These are phyloP conservation scores for Geotrupes spiniger DNA, from an alignment of 2,888 invertebrate genomes.

Conservation along the genomic window DNA sequence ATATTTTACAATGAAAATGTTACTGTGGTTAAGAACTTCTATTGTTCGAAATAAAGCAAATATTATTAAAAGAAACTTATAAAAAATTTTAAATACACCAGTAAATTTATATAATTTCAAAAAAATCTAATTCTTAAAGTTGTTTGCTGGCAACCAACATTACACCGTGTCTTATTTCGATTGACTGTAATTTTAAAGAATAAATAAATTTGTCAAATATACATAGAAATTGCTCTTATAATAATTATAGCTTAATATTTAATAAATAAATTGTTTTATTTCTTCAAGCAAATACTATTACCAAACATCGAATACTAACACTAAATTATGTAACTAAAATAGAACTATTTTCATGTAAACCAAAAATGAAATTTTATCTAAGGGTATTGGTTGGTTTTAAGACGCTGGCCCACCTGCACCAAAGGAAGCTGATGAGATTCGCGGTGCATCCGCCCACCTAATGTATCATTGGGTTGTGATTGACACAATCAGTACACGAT, in stretches of 20 bases:
- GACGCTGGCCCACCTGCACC: no score
- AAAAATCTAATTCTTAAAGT: conserved; percentile 3
- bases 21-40: conserved; percentile 1
- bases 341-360: no score
- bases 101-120: conserved; percentile 1
- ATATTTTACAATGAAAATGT: conserved; percentile 2
- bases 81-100: background rate
- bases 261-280: conserved; percentile 16
- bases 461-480: no score
- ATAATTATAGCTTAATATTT: conserved; percentile 23
- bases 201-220: conserved; percentile 22
- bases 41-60: background rate
- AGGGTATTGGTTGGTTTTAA: no score
- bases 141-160: conserved; percentile 8
- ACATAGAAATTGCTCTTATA: conserved; percentile 21
- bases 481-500: no score
- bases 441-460: no score
- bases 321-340: no score
- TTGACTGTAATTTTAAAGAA: conserved; percentile 15
- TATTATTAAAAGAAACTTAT: background rate
- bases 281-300: no score
- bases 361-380: no score
- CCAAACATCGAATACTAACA: no score
- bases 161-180: conserved; percentile 16
- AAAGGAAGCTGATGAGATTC: no score